Conservation (phyloP, 1,140 invertebrate genomes). For the Linepithema humile region DNA sequence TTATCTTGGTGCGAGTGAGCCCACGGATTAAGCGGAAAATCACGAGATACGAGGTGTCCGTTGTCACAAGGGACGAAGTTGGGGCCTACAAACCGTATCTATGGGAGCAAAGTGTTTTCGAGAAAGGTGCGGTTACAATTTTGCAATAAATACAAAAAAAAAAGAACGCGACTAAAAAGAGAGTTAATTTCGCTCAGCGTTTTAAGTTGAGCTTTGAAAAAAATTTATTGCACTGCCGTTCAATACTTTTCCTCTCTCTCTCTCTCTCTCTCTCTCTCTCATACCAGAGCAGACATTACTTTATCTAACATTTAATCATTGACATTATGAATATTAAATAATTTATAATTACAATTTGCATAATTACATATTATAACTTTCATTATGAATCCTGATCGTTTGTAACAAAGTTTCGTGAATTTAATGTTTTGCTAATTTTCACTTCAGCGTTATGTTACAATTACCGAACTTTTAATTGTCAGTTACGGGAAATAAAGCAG, state of each 20-base stretch:
- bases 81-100: constrained; percentile 98
- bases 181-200: not conserved
- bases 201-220: not conserved
- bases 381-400: constrained; percentile 13
- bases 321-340: constrained; percentile 12
- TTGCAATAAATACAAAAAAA: not conserved
- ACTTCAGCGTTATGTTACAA: not conserved
- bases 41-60: constrained; percentile 95
- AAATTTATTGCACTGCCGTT: not conserved
- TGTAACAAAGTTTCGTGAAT: not conserved
- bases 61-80: constrained; percentile 98
- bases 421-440: constrained; percentile 18
- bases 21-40: constrained; percentile 93
- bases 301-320: constrained; percentile 23
- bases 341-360: constrained; percentile 31
- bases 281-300: not conserved
- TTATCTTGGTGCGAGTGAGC: constrained; percentile 94
- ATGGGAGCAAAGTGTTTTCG: constrained; percentile 96
- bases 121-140: constrained; percentile 88
- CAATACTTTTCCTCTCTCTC: not conserved
- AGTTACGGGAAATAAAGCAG: not conserved
- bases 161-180: not conserved
- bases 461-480: constrained; percentile 24
- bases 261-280: too few species aligned
- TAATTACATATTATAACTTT: not conserved